These are phyloP conservation scores for Opisthograptis luteolata DNA, from an alignment of 2,888 invertebrate genomes.

Conservation along the genomic window DNA sequence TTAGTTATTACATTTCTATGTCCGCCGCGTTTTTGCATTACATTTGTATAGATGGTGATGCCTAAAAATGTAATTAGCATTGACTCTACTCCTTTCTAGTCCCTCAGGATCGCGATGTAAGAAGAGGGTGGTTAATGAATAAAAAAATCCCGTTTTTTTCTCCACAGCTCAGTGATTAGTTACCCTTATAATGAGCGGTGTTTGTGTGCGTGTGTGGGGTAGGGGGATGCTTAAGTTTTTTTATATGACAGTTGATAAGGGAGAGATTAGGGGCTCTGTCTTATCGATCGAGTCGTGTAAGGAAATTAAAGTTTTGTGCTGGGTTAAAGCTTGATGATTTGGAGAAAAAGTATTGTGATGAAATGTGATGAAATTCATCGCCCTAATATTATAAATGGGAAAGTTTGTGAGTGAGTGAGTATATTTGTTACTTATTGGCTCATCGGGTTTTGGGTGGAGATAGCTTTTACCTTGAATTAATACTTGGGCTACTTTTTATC, in stretches of 20 bases:
- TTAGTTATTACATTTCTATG: too few species aligned
- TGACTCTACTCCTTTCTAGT: conserved; percentile 49
- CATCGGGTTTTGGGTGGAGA: too few species aligned
- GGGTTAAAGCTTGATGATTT: not conserved
- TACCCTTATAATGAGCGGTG: conserved; percentile 81
- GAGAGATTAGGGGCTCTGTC: conserved; percentile 68
- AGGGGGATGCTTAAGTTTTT: conserved; percentile 61
- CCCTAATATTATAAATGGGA: too few species aligned
- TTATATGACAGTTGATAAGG: conserved; percentile 76
- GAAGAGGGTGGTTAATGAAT: conserved; percentile 83
- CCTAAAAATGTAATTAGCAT: too few species aligned
- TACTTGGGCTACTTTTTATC: too few species aligned
- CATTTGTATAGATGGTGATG: too few species aligned
- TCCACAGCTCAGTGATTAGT: conserved; percentile 82
- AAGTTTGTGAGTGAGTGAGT: too few species aligned
- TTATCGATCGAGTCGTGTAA: conserved; percentile 56
- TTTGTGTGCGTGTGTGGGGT: conserved; percentile 63
- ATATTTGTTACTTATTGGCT: too few species aligned
- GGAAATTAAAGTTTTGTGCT: conserved; percentile 22
- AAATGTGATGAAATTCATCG: too few species aligned
- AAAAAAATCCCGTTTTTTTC: conserved; percentile 81
- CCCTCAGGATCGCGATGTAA: conserved; percentile 67
- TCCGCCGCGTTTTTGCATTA: too few species aligned
- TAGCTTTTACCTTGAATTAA: too few species aligned
- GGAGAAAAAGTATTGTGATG: too few species aligned